Base-by-base conservation (phyloP, 2,113 vertebrate species). In the Oreocharis arfaki region DNA sequence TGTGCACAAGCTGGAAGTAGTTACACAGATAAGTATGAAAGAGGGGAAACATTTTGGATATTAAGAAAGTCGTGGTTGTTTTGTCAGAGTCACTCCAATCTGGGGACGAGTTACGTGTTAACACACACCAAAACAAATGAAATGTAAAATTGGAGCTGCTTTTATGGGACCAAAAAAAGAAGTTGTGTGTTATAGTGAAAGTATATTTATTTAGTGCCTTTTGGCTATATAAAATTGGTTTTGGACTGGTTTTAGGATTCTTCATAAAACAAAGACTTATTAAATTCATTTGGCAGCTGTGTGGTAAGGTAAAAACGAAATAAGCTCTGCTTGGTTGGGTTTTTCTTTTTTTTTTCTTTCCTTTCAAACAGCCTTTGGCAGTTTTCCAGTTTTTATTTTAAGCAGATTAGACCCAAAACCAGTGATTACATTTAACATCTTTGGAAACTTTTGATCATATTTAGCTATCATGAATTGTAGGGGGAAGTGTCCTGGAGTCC, bases 251-350 rank as follows among this genome's bases (percentile, higher is more conserved):
- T 97, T 98, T 97, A 97, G 94, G 91, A 92, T 97, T 96, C 78
- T 96, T 98, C 93, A 95, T 98, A 97, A 98, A 98, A 96, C 95
- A 98, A 97, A 97, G 89, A 79, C 96, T 98, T 97, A 98, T 96
- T 98, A 98, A 93, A 96, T 97, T 97, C 96, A 85, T 89, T 97
- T 98, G 97, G 96, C 96, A 97, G 93, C 94, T 98, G 84, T 95
- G 92, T 53, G 19, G 92, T 86, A 96, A 97, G 85, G 93, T 96
- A 93, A 95, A 96, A 96, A 96, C 95, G 60, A 97, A 96, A 89
- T 91, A 90, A 97, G 84, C 95, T 96, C 63, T 84, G 55, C 76
- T 93, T 92, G 47, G 46, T 50, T 42, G 37, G 8, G 2, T 30
- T 57, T 78, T 77, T 87, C 10, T 11, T 10, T 21, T 41, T 21